phyloP scores from a whole-genome alignment of 2,797 vertebrate genomes.

The Borostomias antarcticus region DNA sequence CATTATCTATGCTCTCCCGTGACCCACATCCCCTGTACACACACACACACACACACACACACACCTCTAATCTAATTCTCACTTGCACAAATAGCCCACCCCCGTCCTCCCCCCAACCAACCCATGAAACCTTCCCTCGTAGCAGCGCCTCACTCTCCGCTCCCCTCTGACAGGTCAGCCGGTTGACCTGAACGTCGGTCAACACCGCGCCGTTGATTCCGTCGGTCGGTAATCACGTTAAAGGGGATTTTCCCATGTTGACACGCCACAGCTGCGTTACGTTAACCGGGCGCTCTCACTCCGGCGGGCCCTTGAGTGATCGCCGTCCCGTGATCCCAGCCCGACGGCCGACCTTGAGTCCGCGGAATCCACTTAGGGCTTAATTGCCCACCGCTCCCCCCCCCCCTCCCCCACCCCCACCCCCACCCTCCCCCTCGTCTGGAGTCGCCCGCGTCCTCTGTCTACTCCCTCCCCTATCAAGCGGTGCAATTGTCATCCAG shows the following conservation, averaged over 20 bases:
- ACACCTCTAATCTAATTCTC: constrained; percentile 33
- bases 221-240: constrained; percentile 26
- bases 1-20: constrained; percentile 45
- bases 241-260: constrained; percentile 40
- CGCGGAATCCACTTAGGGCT: constrained; percentile 51
- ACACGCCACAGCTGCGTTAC: neutral
- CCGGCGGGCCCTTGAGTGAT: constrained; percentile 17
- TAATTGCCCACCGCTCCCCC: constrained; percentile 34
- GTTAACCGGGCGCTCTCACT: constrained; percentile 4
- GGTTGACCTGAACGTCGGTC: constrained; percentile 8
- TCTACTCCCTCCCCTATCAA: constrained; percentile 23
- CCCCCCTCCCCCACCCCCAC: neutral
- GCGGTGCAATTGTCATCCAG: constrained; percentile 9
- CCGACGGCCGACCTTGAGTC: constrained; percentile 40
- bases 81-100: constrained; percentile 57
- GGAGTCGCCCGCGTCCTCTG: constrained; percentile 24
- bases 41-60: constrained; percentile 49
- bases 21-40: constrained; percentile 16
- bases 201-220: constrained; percentile 10
- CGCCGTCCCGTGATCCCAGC: constrained; percentile 50
- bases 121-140: constrained; percentile 43
- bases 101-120: constrained; percentile 44
- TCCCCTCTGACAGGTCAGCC: constrained; percentile 45
- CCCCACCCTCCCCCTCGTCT: no score
- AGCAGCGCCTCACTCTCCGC: constrained; percentile 28